A percentile compares a stretch with the other conserved stretches of the same genome.
Evolutionary conservation across 2,113 vertebrate genomes (phyloP).

Genomic region (Pan troglodytes): NHGRI_mPanTro3-v2.1_pri NC_072404.2:41218501-41219000

Average conservation of each 20-base stretch:
- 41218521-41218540: neutral
- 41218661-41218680: neutral
- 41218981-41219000: neutral
- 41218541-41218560: neutral
- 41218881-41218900: neutral
- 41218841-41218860: neutral
- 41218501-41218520: neutral
- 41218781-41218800: neutral
- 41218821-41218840: neutral
- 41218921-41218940: neutral
- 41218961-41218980: neutral
- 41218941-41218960: neutral
- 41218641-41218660: neutral
- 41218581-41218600: neutral
- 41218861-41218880: neutral
- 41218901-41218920: neutral
- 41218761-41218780: neutral
- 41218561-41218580: neutral
- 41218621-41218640: neutral
- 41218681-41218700: neutral
- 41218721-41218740: neutral
- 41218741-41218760: neutral
- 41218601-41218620: neutral
- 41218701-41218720: neutral
- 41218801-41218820: neutral